These are phyloP conservation scores for Leuciscus waleckii DNA, from an alignment of 2,797 vertebrate genomes.

Conservation along the genomic window DNA sequence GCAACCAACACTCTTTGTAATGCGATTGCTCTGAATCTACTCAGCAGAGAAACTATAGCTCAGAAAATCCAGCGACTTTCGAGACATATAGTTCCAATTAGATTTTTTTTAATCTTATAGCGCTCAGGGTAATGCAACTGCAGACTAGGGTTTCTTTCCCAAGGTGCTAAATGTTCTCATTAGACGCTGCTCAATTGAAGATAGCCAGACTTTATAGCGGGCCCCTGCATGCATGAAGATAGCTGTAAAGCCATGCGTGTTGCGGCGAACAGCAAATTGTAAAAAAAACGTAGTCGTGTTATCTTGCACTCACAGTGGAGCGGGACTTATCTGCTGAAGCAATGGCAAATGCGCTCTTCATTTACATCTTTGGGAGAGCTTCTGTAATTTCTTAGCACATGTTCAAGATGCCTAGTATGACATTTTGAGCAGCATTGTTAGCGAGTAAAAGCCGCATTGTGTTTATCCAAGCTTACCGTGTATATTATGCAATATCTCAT, in stretches of 20 bases:
- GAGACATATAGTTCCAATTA: constrained; percentile 57
- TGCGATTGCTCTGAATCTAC: constrained; percentile 4
- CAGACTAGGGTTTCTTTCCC: constrained; percentile 53
- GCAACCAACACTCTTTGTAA: not conserved
- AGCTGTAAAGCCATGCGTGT: constrained; percentile 51
- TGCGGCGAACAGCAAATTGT: constrained; percentile 30
- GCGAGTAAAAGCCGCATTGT: not conserved
- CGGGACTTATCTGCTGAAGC: constrained; percentile 14
- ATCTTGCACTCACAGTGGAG: constrained; percentile 44
- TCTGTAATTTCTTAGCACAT: constrained; percentile 24
- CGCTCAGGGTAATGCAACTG: constrained; percentile 48
- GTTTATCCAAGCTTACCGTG: not conserved
- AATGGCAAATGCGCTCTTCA: constrained; percentile 47
- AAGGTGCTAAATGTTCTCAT: constrained; percentile 53
- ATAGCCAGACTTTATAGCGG: constrained; percentile 48
- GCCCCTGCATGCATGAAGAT: constrained; percentile 45
- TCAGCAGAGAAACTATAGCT: not conserved
- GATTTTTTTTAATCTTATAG: constrained; percentile 59
- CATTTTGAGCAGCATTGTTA: constrained; percentile 12
- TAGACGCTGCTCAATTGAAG: constrained; percentile 57
- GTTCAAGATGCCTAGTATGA: constrained; percentile 6
- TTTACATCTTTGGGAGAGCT: constrained; percentile 31
- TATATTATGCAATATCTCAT: constrained; percentile 16
- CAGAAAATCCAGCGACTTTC: constrained; percentile 33
- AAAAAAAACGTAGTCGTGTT: constrained; percentile 24